A percentile compares a stretch with the other conserved stretches of the same genome.
These are phyloP conservation scores for Oxyteleia sp. DNA, from an alignment of 2,888 invertebrate genomes.

Conservation along the genomic window DNA sequence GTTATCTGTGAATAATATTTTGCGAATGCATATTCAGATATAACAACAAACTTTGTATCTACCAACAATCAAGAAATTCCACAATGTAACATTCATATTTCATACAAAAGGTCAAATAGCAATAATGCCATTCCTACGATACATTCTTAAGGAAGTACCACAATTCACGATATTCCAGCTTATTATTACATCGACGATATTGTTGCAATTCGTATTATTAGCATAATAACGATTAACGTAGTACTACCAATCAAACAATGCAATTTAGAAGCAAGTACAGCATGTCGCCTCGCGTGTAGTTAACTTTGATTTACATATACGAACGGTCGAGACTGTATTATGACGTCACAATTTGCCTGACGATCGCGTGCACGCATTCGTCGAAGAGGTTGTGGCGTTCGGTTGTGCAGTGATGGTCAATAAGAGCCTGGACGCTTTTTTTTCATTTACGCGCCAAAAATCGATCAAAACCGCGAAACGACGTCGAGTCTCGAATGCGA, in stretches of 20 bases:
- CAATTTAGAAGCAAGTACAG: constrained; percentile 84
- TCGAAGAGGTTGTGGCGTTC: constrained; percentile 83
- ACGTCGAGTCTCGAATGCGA: constrained; percentile 51
- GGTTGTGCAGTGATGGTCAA: constrained; percentile 83
- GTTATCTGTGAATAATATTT: too few species aligned
- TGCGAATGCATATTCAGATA: too few species aligned
- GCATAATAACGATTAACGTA: constrained; percentile 66
- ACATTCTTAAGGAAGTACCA: constrained; percentile 14
- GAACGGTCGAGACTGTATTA: constrained; percentile 80
- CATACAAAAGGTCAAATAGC: constrained; percentile 41
- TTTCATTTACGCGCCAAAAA: constrained; percentile 77
- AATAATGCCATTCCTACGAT: constrained; percentile 25
- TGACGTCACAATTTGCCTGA: constrained; percentile 85
- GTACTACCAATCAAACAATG: constrained; percentile 80
- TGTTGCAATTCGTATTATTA: constrained; percentile 44
- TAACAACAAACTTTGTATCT: too few species aligned
- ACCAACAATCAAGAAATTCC: not conserved
- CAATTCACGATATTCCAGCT: constrained; percentile 22
- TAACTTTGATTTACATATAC: constrained; percentile 86
- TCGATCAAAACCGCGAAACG: constrained; percentile 78
- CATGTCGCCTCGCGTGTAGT: constrained; percentile 84
- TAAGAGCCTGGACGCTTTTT: too few species aligned
- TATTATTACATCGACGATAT: constrained; percentile 33
- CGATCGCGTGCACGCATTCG: constrained; percentile 87
- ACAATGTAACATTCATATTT: constrained; percentile 30